A percentile compares a stretch with the other conserved stretches of the same genome.
These are phyloP conservation scores for Trilocha varians DNA, from an alignment of 2,888 invertebrate genomes.

Conservation along the genomic window DNA sequence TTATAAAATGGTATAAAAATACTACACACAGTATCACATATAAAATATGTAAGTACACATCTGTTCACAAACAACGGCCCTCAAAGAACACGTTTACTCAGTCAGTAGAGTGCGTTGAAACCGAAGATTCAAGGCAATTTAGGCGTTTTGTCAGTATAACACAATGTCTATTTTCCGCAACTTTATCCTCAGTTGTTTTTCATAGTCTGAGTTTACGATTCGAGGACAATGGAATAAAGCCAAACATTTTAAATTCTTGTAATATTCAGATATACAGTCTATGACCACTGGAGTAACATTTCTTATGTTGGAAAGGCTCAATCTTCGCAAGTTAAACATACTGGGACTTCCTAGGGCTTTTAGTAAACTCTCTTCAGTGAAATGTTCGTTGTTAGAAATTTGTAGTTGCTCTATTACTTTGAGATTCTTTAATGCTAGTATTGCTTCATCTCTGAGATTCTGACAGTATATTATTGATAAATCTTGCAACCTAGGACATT, in stretches of 20 bases:
- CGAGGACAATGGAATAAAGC: conserved; percentile 59
- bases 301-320: conserved; percentile 54
- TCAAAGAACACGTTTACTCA: not conserved
- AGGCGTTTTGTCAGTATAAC: conserved; percentile 31
- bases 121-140: not conserved
- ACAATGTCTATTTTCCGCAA: conserved; percentile 61
- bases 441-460: conserved; percentile 47
- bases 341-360: conserved; percentile 38
- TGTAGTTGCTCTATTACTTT: conserved; percentile 42
- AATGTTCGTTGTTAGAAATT: conserved; percentile 58
- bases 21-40: too few relatives aligned
- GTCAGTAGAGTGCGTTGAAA: not conserved
- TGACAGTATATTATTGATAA: conserved; percentile 58
- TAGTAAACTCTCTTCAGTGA: conserved; percentile 43
- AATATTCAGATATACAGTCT: conserved; percentile 54
- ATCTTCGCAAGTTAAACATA: conserved; percentile 39
- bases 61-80: not conserved
- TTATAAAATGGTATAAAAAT: too few relatives aligned
- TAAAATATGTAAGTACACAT: not conserved
- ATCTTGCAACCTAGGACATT: conserved; percentile 44
- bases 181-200: conserved; percentile 54
- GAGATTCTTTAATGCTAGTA: conserved; percentile 36
- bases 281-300: conserved; percentile 53
- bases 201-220: conserved; percentile 53
- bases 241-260: conserved; percentile 51